These are phyloP conservation scores for Ectropis crepuscularia DNA, from an alignment of 2,888 invertebrate species.

Conservation along the genomic window DNA sequence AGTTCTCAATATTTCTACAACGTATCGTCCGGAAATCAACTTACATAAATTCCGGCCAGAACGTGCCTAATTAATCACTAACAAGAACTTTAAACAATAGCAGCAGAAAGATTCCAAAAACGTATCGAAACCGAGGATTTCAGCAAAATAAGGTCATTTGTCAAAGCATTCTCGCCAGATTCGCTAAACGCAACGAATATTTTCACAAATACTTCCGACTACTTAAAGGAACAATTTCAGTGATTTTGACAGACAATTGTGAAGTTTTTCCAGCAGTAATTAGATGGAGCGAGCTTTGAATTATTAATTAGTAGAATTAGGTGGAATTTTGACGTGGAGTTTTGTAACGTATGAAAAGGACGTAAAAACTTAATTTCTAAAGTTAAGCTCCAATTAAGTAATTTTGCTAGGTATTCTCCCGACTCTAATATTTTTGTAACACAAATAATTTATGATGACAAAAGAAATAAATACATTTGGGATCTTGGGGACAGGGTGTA, in stretches of 20 bases:
- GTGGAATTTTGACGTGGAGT: conserved; percentile 29
- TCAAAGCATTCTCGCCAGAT: conserved; percentile 14
- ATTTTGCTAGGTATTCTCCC: conserved; percentile 9
- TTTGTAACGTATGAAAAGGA: conserved; percentile 35
- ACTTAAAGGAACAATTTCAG: conserved; percentile 46
- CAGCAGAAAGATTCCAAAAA: conserved; percentile 19
- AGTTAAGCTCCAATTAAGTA: conserved; percentile 16
- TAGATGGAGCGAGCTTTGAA: conserved; percentile 36
- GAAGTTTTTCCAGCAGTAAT: conserved; percentile 40
- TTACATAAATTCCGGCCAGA: conserved; percentile 28
- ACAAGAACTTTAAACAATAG: conserved; percentile 39
- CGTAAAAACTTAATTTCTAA: conserved; percentile 24
- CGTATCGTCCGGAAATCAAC: background rate
- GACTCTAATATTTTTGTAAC: too few species aligned
- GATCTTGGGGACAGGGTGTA: too few species aligned
- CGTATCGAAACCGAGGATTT: conserved; percentile 27
- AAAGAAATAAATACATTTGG: too few species aligned
- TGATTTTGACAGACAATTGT: conserved; percentile 45
- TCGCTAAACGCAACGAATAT: conserved; percentile 23
- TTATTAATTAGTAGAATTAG: conserved; percentile 43
- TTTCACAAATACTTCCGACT: conserved; percentile 35
- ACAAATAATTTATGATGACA: too few species aligned
- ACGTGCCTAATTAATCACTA: conserved; percentile 45
- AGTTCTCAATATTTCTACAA: too few species aligned
- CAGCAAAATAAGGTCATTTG: conserved; percentile 24